phyloP scores from a whole-genome alignment of 35 echinoderm and acorn worm species.

The Acanthaster planci region DNA sequence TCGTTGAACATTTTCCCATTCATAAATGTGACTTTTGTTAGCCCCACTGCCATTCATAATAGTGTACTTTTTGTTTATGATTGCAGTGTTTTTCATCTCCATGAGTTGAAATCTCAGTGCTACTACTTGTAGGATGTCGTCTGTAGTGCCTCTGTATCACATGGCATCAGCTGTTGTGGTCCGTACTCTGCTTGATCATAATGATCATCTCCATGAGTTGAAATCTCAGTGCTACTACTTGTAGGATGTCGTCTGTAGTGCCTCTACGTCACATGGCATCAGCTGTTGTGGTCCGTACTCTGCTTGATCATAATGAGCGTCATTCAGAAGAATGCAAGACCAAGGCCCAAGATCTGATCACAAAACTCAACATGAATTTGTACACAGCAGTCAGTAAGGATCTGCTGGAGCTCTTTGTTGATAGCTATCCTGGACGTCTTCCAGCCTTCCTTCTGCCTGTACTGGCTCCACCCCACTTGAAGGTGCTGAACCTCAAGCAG shows the following conservation, averaged over 20 bases:
- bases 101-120: no score
- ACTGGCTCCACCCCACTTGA: conserved; percentile 68
- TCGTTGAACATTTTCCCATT: no score
- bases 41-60: not conserved
- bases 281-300: conserved; percentile 50
- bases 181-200: conserved; percentile 73
- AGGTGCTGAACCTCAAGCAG: conserved; percentile 43
- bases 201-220: not conserved
- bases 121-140: conserved; percentile 18
- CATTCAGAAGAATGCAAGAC: conserved; percentile 45
- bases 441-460: conserved; percentile 50
- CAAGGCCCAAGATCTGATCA: conserved; percentile 37
- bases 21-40: no score
- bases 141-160: conserved; percentile 52
- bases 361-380: conserved; percentile 45
- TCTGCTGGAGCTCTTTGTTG: conserved; percentile 52
- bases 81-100: not conserved
- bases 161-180: conserved; percentile 54
- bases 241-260: conserved; percentile 27
- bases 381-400: conserved; percentile 56
- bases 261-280: conserved; percentile 59
- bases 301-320: conserved; percentile 74
- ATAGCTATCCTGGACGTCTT: conserved; percentile 39
- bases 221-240: no score
- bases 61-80: not conserved